phyloP scores from a whole-genome alignment of 2,113 vertebrate species.

The Manacus vitellinus region DNA sequence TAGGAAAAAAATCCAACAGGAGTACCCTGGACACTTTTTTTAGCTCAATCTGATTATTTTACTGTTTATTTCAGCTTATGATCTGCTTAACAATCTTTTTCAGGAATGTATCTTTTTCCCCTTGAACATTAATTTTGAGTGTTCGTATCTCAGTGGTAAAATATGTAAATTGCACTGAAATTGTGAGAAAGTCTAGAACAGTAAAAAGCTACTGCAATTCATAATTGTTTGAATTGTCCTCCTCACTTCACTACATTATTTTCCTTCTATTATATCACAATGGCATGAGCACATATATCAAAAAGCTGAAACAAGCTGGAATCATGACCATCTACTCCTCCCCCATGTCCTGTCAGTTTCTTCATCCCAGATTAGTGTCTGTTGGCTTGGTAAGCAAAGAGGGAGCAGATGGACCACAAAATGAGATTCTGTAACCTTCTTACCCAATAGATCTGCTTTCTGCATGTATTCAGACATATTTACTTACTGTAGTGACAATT shows the following conservation, averaged over 20 bases:
- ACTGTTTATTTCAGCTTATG: neutral
- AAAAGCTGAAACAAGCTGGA: conserved; percentile 3
- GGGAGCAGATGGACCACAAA: conserved; percentile 68
- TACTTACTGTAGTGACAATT: conserved; percentile 70
- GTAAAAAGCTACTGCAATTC: neutral
- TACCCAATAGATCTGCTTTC: conserved; percentile 69
- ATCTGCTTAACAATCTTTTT: neutral
- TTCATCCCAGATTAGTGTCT: conserved; percentile 67
- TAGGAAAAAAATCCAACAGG: neutral
- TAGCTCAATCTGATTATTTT: neutral
- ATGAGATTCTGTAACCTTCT: conserved; percentile 72
- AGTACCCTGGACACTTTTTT: neutral
- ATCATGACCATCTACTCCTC: conserved; percentile 44
- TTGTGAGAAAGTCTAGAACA: neutral
- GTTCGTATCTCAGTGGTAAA: neutral
- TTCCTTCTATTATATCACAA: conserved; percentile 14
- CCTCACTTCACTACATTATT: neutral
- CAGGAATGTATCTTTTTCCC: neutral
- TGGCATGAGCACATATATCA: neutral
- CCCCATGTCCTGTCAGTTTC: conserved; percentile 67
- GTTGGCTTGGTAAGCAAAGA: conserved; percentile 66
- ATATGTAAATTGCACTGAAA: conserved; percentile 20
- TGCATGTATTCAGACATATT: conserved; percentile 62
- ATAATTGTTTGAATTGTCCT: neutral
- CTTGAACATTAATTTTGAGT: neutral